A percentile compares a stretch with the other conserved stretches of the same genome.
Conservation (phyloP, 2,113 vertebrate genomes). For the Rhinopithecus roxellana region DNA sequence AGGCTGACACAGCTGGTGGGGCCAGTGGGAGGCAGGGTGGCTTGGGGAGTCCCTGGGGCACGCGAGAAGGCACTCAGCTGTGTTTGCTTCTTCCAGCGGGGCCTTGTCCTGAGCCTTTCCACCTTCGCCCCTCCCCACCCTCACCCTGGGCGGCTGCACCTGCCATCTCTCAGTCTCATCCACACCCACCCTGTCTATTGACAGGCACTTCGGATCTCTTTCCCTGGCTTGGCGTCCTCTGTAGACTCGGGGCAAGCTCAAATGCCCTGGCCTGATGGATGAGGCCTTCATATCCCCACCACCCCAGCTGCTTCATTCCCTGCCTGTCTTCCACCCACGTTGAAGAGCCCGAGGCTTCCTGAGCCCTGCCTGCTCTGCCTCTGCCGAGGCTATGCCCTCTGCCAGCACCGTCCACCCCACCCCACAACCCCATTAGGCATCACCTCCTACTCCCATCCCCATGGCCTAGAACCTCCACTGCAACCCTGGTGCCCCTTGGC, state of each 20-base stretch:
- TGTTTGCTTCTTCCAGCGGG: neutral
- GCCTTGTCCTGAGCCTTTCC: neutral
- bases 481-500: neutral
- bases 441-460: neutral
- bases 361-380: neutral
- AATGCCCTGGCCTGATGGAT: fast-evolving
- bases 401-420: fast-evolving
- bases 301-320: neutral
- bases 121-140: too few species aligned
- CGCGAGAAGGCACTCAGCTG: neutral
- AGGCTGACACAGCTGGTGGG: neutral
- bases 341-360: fast-evolving
- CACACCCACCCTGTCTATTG: neutral
- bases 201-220: neutral
- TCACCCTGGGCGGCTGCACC: fast-evolving
- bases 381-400: neutral
- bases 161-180: fast-evolving
- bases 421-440: fast-evolving
- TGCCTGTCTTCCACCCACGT: fast-evolving
- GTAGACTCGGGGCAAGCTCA: neutral
- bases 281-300: fast-evolving
- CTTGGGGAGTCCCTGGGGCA: fast-evolving
- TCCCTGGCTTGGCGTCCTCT: neutral
- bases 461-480: neutral
- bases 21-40: neutral